phyloP scores from a whole-genome alignment of 2,797 vertebrate species.

The Vipera latastei region DNA sequence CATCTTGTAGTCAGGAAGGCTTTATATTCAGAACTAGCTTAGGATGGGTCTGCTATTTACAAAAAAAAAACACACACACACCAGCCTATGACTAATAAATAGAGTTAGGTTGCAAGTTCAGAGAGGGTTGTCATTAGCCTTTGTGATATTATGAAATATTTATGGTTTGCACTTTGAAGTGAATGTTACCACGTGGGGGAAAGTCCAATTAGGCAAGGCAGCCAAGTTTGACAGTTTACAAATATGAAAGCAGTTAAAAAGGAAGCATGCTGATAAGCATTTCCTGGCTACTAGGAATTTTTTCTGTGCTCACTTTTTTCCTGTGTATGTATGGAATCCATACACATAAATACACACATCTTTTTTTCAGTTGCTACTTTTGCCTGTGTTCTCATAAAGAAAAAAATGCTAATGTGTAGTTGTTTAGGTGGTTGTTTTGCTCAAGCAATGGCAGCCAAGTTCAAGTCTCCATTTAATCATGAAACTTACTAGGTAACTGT shows the following conservation, averaged over 20 bases:
- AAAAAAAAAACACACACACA: slow-evolving; percentile 9
- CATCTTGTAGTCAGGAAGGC: background rate
- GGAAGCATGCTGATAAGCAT: slow-evolving; percentile 33
- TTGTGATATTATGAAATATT: slow-evolving; percentile 30
- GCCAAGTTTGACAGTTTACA: slow-evolving; percentile 33
- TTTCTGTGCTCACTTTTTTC: background rate
- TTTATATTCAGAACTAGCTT: background rate
- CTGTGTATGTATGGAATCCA: too few relatives aligned
- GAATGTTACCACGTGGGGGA: slow-evolving; percentile 12
- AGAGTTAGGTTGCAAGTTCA: background rate
- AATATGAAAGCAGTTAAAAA: slow-evolving; percentile 35
- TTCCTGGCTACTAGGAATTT: slow-evolving; percentile 6
- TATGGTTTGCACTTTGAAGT: background rate
- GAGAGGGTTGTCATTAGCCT: slow-evolving; percentile 15
- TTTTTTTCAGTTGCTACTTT: slow-evolving; percentile 10
- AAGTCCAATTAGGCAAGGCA: slow-evolving; percentile 11
- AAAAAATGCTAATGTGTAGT: background rate
- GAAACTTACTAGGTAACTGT: background rate
- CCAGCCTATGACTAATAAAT: slow-evolving; percentile 22
- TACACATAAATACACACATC: background rate
- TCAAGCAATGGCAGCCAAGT: background rate
- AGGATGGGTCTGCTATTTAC: slow-evolving; percentile 7
- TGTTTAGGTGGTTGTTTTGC: background rate
- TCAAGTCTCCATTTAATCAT: background rate
- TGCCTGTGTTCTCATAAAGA: slow-evolving; percentile 19